Conservation (phyloP, 2,113 vertebrate genomes). For the Chamaea fasciata region DNA sequence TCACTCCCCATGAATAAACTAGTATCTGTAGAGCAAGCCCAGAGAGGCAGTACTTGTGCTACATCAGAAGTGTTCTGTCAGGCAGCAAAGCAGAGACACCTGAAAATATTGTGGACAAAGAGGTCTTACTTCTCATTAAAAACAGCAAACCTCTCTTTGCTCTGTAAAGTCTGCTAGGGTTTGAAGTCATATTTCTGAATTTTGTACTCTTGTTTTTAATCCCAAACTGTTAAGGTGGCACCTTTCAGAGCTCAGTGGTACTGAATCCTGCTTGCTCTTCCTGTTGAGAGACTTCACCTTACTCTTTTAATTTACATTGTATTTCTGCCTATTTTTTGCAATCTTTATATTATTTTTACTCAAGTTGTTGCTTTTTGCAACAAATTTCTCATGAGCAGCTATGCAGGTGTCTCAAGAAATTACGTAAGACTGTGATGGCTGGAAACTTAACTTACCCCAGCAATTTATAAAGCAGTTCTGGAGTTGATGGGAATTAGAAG, state of each 20-base stretch:
- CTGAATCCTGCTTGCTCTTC: background rate
- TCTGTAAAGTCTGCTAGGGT: background rate
- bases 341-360: background rate
- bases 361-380: background rate
- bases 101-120: background rate
- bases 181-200: background rate
- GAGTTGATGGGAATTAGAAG: background rate
- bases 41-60: background rate
- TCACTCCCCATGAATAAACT: background rate
- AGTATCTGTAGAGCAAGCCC: background rate
- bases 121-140: background rate
- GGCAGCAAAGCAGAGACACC: background rate
- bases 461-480: background rate
- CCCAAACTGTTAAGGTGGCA: background rate
- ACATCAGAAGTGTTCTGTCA: background rate
- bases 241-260: background rate
- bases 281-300: background rate
- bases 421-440: background rate
- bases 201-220: background rate
- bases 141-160: background rate
- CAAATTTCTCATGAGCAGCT: background rate
- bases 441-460: background rate
- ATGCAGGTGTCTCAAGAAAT: background rate
- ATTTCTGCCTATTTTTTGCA: background rate
- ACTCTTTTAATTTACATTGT: background rate